Evolutionary conservation across 2,888 invertebrate species (phyloP), one percentile per base, ranked within the genome.

Genomic region (Electrophaes corylata): DNA sequence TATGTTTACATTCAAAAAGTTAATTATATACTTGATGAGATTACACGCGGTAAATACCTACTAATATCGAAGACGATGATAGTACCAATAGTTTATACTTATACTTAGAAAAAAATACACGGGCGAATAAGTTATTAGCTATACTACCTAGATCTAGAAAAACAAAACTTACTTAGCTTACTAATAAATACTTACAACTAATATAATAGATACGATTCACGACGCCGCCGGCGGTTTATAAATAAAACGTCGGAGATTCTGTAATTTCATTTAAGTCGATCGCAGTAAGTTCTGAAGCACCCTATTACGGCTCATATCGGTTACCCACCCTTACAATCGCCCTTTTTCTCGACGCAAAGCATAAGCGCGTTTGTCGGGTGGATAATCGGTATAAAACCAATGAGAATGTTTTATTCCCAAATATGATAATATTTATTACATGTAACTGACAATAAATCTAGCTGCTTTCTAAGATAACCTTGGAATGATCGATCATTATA

Each of bases 111-210:
- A 23, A 55, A 57, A 6, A 35, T 58, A 43, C 23, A n/a, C 16
- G 16, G n/a, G 56, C 33, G 44, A 66, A 64, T 64, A 66, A 64
- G 43, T 66, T 62, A 65, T 33, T 57, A 47, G 45, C 57, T 64
- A 62, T 46, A 41, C 40, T 45, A 57, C 37, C 60, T 62, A 64
- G 16, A 51, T 53, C 16, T 43, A 58, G 37, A 54, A 50, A 62
- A 64, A 64, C 49, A 49, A 57, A 62, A 56, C 50, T 53, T 52
- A 59, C 39, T 20, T 49, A 58, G 10, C 31, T 43, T 23, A 45
- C 19, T 49, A 61, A 57, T 49, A 55, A 60, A 55, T 51, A 60
- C 54, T 60, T 49, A 53, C 11, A 26, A 44, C 14, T 35, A 51
- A 48, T 35, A 49, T 58, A 45, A 52, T 31, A 65, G 48, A 59